phyloP scores from a whole-genome alignment of 2,113 vertebrate genomes.

The Dromaius novaehollandiae region DNA sequence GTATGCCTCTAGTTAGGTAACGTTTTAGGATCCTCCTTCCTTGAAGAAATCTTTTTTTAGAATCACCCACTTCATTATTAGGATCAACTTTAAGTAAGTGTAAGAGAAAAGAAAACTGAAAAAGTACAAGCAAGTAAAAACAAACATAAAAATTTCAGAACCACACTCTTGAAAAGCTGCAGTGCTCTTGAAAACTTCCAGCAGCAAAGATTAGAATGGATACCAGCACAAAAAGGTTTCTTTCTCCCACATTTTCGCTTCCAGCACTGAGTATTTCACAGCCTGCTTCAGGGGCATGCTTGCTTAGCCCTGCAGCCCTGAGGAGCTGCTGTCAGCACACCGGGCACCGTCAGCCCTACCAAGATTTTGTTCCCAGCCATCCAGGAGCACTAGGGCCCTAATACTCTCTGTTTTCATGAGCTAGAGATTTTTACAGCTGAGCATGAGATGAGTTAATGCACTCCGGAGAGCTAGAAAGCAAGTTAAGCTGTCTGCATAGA shows the following conservation, averaged over 20 bases:
- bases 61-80: background rate
- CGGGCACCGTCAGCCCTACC: background rate
- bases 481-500: slow-evolving; percentile 38
- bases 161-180: background rate
- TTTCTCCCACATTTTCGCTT: background rate
- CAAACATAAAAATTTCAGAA: background rate
- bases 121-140: background rate
- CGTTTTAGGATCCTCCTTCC: background rate
- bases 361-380: background rate
- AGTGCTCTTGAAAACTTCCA: background rate
- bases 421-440: slow-evolving; percentile 7
- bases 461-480: slow-evolving; percentile 1
- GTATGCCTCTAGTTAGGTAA: background rate
- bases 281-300: background rate
- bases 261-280: background rate
- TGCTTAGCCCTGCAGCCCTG: background rate
- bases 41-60: background rate
- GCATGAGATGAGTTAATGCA: slow-evolving; percentile 15
- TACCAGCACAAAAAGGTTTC: background rate
- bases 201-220: slow-evolving; percentile 10
- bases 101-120: background rate
- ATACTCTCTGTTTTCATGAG: background rate
- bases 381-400: background rate
- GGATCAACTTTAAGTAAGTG: background rate
- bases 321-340: background rate